phyloP scores from a whole-genome alignment of 2,113 vertebrate genomes.

The Melanerpes formicivorus region DNA sequence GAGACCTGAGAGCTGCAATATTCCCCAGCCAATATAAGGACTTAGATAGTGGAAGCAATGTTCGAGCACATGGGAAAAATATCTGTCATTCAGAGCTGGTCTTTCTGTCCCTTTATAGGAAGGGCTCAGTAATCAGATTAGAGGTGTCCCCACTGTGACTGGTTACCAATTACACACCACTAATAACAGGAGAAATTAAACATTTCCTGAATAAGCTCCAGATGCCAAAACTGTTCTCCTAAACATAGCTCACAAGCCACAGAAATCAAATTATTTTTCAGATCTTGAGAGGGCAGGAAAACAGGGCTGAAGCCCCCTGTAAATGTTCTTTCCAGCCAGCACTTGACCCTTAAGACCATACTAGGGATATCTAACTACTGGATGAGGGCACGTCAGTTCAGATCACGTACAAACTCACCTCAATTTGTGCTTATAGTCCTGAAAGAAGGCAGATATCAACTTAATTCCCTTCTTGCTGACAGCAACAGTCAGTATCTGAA shows the following conservation, averaged over 20 bases:
- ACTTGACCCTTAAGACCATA: not conserved
- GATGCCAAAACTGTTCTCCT: not conserved
- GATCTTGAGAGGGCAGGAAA: not conserved
- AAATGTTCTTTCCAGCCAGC: not conserved
- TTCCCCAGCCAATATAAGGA: not conserved
- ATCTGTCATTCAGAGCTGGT: not conserved
- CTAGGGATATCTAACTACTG: not conserved
- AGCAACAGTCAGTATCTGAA: not conserved
- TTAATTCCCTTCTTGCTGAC: not conserved
- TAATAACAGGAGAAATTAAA: not conserved
- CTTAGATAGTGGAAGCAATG: not conserved
- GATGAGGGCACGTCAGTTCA: not conserved
- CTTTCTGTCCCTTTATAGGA: not conserved
- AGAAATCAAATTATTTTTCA: not conserved
- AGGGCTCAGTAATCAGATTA: not conserved
- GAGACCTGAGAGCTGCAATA: not conserved
- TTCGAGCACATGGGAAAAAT: not conserved
- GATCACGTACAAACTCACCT: not conserved
- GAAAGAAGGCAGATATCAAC: not conserved
- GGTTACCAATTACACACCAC: not conserved
- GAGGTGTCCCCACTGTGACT: not conserved
- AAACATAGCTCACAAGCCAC: not conserved
- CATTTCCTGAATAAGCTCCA: not conserved
- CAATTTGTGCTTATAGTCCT: not conserved
- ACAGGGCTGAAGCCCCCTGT: not conserved